Conservation (phyloP, 2,113 vertebrate species). For the Strigops habroptila region DNA sequence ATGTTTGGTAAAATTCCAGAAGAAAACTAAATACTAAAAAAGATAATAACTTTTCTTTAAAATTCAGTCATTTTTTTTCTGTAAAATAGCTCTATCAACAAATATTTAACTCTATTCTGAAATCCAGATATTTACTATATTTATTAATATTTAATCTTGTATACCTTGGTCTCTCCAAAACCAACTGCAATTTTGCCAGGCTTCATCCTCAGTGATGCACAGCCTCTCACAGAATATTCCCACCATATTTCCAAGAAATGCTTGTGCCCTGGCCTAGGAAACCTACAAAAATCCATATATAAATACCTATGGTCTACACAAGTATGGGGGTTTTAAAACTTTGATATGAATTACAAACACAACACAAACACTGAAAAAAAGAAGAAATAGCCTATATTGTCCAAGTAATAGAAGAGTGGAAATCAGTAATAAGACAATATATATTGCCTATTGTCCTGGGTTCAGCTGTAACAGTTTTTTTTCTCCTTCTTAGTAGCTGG, state of each 20-base stretch:
- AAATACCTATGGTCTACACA: background rate
- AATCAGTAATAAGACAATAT: background rate
- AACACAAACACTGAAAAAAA: background rate
- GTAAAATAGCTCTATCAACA: background rate
- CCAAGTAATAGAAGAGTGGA: background rate
- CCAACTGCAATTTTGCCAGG: background rate
- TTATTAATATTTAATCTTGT: background rate
- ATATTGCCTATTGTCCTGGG: background rate
- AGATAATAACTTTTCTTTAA: background rate
- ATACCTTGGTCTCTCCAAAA: background rate
- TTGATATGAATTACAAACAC: background rate
- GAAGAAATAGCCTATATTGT: background rate
- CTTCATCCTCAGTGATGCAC: too few species aligned
- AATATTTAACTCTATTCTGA: background rate
- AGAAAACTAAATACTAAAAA: background rate
- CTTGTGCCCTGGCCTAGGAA: background rate
- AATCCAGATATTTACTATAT: background rate
- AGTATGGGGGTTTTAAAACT: accelerated
- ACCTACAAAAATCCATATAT: background rate
- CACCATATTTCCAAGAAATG: background rate
- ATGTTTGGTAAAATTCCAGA: background rate
- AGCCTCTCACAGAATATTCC: background rate
- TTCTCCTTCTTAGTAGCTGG: background rate
- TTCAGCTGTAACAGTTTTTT: too few species aligned
- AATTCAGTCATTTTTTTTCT: background rate